Conservation (phyloP, 2,888 invertebrate species). For the Argynnis bischoffii region DNA sequence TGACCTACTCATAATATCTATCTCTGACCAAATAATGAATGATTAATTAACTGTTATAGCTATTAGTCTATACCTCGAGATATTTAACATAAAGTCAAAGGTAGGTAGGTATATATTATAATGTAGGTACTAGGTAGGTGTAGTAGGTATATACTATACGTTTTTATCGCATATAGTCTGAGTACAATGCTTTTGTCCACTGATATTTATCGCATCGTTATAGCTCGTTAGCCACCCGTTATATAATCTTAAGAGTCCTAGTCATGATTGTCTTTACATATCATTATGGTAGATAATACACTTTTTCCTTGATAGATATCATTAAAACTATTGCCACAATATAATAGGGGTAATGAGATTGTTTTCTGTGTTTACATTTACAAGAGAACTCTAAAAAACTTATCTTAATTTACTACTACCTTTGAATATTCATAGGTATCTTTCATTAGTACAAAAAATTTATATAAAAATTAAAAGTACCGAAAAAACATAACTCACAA, state of each 20-base stretch:
- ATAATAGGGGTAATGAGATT: neutral
- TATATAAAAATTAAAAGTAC: neutral
- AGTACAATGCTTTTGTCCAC: slow-evolving; percentile 4
- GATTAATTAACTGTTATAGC: too few species aligned
- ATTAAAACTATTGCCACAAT: slow-evolving; percentile 4
- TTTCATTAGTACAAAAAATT: neutral
- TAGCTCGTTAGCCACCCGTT: slow-evolving; percentile 17
- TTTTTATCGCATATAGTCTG: neutral
- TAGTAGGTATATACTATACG: neutral
- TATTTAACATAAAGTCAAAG: too few species aligned
- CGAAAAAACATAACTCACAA: slow-evolving; percentile 35
- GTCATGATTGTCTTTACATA: slow-evolving; percentile 17
- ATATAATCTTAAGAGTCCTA: slow-evolving; percentile 19
- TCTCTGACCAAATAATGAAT: too few species aligned
- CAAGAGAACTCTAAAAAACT: neutral
- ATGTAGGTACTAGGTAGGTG: too few species aligned
- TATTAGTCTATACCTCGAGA: too few species aligned
- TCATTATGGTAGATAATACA: slow-evolving; percentile 1
- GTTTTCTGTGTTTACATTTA: neutral
- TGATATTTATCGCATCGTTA: slow-evolving; percentile 3
- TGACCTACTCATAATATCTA: too few species aligned
- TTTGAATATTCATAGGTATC: too few species aligned
- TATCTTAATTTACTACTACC: neutral
- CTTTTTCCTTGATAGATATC: slow-evolving; percentile 1
- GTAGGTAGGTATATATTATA: too few species aligned